Evolutionary conservation across 2,113 vertebrate species (phyloP), one percentile per base, ranked within the genome.

Genomic region (Urocynchramus pylzowi): DNA sequence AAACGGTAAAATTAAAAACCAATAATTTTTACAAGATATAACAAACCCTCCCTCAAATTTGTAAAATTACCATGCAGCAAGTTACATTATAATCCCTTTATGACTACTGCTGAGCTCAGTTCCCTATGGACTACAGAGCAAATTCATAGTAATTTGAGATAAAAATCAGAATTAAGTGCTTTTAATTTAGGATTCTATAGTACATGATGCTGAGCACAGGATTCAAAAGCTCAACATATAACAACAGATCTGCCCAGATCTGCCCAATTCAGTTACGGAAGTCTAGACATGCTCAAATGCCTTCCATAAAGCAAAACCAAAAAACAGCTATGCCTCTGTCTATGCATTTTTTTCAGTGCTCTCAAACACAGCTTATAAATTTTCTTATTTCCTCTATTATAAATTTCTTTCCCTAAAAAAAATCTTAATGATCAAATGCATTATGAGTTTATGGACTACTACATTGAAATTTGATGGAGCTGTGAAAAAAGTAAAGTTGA

Each of bases 321-420:
- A 86, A 31, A 1, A 1, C 30, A 88, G 41, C 39, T 2, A 2
- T 76, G 14, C 20, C 6, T 49, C 77, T 56, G 6, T 6, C 39
- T 31, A 5, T 23, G 14, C 6, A 4, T 26, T 80, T 63, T 33
- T 57, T 74, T 59, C 61, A 52, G 35, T 33, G 26, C 20, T 60
- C 3, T 1, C 39, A 84, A 95, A 85, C 1, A 2, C 14, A 39
- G 30, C 15, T 28, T 89, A 35, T 41, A 53, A 16, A n/a, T 77
- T n/a, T 68, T 71, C 33, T 78, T 56, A 41, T n/a, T 85, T 49
- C 10, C 19, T 81, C 28, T 70, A 19, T 10, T 54, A 49, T 13
- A 64, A 77, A 39, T 54, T 33, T 28, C 9, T 28, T 80, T 86
- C 3, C 5, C 6, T 17, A 1, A 0, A 0, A 12, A 49, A 80